Evolutionary conservation across 2,113 vertebrate species (phyloP).

Genomic region (Tyto alba): DNA sequence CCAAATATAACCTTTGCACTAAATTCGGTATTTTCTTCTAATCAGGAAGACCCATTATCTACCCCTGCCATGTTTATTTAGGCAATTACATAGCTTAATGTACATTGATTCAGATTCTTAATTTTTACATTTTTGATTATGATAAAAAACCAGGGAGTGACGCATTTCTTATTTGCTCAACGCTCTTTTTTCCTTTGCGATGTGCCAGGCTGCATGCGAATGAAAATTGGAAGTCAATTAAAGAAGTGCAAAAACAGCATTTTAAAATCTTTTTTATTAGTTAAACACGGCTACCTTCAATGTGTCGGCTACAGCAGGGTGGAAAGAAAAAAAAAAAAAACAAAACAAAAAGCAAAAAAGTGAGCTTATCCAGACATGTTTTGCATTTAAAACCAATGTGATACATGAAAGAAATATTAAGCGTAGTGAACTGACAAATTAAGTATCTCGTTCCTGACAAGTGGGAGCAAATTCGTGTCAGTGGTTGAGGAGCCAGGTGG

Average conservation of each 20-base stretch:
- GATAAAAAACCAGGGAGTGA: background rate
- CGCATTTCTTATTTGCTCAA: background rate
- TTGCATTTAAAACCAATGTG: background rate
- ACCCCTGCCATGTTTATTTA: background rate
- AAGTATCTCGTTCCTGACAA: background rate
- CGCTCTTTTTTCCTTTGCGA: background rate
- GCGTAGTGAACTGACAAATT: background rate
- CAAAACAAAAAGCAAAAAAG: background rate
- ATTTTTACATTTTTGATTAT: slow-evolving; percentile 32
- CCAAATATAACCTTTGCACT: background rate
- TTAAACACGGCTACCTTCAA: background rate
- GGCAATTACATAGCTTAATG: slow-evolving; percentile 1
- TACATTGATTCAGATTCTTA: slow-evolving; percentile 7
- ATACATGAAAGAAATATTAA: slow-evolving; percentile 45
- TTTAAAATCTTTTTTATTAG: slow-evolving; percentile 24
- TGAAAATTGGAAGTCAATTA: slow-evolving; percentile 31
- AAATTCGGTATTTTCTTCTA: background rate
- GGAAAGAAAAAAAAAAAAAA: background rate
- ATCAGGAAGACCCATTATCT: slow-evolving; percentile 1
- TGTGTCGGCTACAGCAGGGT: background rate
- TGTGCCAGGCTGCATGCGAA: background rate
- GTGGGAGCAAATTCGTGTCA: background rate
- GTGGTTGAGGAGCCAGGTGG: background rate
- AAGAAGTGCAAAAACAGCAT: slow-evolving; percentile 27
- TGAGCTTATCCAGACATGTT: background rate